A percentile compares a stretch with the other conserved stretches of the same genome.
Evolutionary conservation across 2,797 vertebrate genomes (phyloP).

Genomic region (Malurus leucopterus): DNA sequence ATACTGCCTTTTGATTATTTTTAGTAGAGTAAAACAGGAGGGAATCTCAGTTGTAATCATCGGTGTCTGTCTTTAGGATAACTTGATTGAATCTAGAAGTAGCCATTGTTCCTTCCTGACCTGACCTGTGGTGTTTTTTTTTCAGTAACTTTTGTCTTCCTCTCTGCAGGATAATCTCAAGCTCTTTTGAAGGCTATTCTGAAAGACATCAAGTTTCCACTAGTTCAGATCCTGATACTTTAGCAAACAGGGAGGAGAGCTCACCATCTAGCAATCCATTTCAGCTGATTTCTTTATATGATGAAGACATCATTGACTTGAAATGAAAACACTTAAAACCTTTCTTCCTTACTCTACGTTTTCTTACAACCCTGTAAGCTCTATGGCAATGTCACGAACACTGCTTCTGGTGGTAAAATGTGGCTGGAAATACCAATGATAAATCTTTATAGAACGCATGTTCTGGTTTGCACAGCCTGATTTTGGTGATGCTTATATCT

Average conservation of each 20-base stretch:
- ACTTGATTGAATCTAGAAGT: background rate
- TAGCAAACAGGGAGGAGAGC: slow-evolving; percentile 74
- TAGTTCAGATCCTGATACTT: slow-evolving; percentile 78
- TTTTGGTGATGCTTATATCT: slow-evolving; percentile 18
- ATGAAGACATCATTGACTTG: slow-evolving; percentile 91
- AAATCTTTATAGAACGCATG: slow-evolving; percentile 20
- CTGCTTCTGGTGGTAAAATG: slow-evolving; percentile 41
- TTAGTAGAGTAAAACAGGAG: background rate
- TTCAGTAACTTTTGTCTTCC: background rate
- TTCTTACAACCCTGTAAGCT: slow-evolving; percentile 53
- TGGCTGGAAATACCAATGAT: slow-evolving; percentile 24
- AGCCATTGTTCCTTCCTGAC: background rate
- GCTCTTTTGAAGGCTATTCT: slow-evolving; percentile 77
- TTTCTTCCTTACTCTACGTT: slow-evolving; percentile 54
- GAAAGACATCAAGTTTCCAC: slow-evolving; percentile 75
- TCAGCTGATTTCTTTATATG: slow-evolving; percentile 80
- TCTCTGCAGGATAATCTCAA: slow-evolving; percentile 78
- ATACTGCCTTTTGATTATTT: background rate
- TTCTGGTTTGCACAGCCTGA: slow-evolving; percentile 28
- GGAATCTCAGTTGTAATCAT: background rate
- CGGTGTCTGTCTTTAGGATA: background rate
- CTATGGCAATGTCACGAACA: slow-evolving; percentile 41
- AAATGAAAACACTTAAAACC: slow-evolving; percentile 83
- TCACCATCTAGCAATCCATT: slow-evolving; percentile 75
- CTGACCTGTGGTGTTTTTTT: background rate